phyloP scores from a whole-genome alignment of 2,113 vertebrate genomes.

The Nibea albiflora region DNA sequence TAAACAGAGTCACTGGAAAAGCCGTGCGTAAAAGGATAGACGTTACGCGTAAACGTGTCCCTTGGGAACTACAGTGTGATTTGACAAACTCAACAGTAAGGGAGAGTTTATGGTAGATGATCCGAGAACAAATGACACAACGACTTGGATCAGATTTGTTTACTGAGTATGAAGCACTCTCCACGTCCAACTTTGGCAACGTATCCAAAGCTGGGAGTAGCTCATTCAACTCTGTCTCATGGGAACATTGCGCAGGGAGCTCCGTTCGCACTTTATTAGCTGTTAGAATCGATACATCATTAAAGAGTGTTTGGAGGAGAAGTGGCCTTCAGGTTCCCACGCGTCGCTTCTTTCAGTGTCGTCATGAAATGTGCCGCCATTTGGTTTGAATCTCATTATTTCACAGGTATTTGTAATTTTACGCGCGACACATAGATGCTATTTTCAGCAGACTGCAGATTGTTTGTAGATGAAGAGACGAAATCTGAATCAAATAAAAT shows the following conservation, averaged over 20 bases:
- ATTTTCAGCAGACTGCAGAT: background rate
- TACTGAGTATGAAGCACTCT: background rate
- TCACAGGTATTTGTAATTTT: background rate
- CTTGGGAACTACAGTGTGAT: background rate
- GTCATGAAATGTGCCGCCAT: background rate
- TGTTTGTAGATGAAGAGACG: background rate
- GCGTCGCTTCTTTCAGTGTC: background rate
- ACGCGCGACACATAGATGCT: background rate
- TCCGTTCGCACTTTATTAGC: conserved; percentile 24
- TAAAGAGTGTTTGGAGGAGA: background rate
- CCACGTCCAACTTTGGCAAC: background rate
- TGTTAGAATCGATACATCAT: conserved; percentile 35
- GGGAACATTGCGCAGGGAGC: conserved; percentile 5
- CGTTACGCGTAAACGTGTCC: background rate
- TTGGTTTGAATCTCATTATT: conserved; percentile 8
- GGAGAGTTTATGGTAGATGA: rapidly evolving
- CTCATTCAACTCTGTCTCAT: background rate
- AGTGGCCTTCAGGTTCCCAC: conserved; percentile 28
- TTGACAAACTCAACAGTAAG: background rate
- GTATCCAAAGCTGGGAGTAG: background rate
- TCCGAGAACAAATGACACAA: background rate
- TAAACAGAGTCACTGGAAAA: background rate
- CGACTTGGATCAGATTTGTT: background rate
- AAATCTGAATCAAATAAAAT: background rate
- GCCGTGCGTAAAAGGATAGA: background rate